Conservation (phyloP, 1,140 invertebrate species). For the Cephus cinctus region DNA sequence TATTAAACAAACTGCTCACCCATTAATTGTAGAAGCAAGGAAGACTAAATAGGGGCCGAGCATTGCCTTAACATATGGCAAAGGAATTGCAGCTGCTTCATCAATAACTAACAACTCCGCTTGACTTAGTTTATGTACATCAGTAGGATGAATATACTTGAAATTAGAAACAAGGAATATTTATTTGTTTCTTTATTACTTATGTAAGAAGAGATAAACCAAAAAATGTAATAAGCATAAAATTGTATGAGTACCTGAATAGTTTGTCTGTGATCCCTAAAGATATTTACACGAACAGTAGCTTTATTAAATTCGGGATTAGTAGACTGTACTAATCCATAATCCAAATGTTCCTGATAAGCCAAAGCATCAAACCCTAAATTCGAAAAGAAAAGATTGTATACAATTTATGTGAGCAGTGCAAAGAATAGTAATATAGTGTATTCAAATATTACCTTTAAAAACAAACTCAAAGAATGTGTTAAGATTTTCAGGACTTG, state of each 20-base stretch:
- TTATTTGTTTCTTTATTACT: no score
- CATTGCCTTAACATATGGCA: slow-evolving; percentile 89
- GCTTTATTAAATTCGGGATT: slow-evolving; percentile 98
- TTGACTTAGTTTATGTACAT: slow-evolving; percentile 85
- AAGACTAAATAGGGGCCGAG: slow-evolving; percentile 93
- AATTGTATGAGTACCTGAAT: slow-evolving; percentile 71
- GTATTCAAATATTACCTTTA: slow-evolving; percentile 64
- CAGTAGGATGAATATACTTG: slow-evolving; percentile 92
- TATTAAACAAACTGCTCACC: slow-evolving; percentile 50
- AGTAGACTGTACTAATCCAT: slow-evolving; percentile 92
- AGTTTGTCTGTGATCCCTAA: slow-evolving; percentile 91
- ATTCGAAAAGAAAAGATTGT: slow-evolving; percentile 6
- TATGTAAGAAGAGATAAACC: slow-evolving; percentile 3
- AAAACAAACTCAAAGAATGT: slow-evolving; percentile 98
- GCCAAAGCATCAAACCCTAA: slow-evolving; percentile 88
- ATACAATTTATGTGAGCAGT: slow-evolving; percentile 1
- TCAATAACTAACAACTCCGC: slow-evolving; percentile 96
- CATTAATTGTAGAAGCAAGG: slow-evolving; percentile 96
- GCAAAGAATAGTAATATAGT: not conserved
- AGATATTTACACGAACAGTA: slow-evolving; percentile 90
- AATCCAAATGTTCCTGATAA: slow-evolving; percentile 97
- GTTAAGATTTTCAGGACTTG: slow-evolving; percentile 97
- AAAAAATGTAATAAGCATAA: slow-evolving; percentile 7
- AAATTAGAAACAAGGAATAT: slow-evolving; percentile 27
- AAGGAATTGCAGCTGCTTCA: slow-evolving; percentile 97